Base-by-base conservation (phyloP, 2,797 vertebrate genomes). In the Anguilla marmorata region DNA sequence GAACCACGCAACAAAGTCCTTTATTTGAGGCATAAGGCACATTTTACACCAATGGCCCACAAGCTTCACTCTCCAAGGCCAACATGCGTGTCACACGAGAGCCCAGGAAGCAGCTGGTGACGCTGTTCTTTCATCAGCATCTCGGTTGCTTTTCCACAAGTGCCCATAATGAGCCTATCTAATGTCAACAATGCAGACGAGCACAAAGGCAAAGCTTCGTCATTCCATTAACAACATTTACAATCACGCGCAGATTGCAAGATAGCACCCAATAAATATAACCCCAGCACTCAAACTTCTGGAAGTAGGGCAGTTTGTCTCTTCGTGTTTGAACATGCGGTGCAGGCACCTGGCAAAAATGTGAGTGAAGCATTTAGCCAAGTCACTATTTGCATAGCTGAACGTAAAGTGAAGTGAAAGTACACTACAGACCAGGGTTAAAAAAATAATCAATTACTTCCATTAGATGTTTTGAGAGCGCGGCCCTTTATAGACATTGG, bases 391-490 rank as follows among this genome's bases (percentile, higher is more conserved):
- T n/a, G 45, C 79, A 48, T n/a, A n/a, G 21, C 2, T 48, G 79
- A 50, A n/a, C 19, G 3, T 50, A 21, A 16, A 19, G 11, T 76
- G 74, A 82, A 82, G 45, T 82, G 33, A 79, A 79, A 50, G 79
- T 11, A 27, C 87, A 45, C 89, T 87, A 88, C 86, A 90, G 82
- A 63, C 86, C 16, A 84, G 30, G n/a, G 69, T 54, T 27, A 37
- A 86, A 85, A 82, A 72, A 48, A 30, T 50, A 87, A 69, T 48
- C 41, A 82, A 48, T 50, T 82, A 24, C 45, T 50, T 48, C 79
- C 24, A n/a, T 80, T 45, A 80, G 37, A 45, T 48, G 41, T 24
- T 80, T 21, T 82, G 41, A 50, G 79, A 48, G 12, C 85, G 72
- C 9, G 37, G 80, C 58, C 30, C 0, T n/a, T 8, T 83, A 86